phyloP scores from a whole-genome alignment of 2,888 invertebrate genomes.

The Plagiodera versicolora region DNA sequence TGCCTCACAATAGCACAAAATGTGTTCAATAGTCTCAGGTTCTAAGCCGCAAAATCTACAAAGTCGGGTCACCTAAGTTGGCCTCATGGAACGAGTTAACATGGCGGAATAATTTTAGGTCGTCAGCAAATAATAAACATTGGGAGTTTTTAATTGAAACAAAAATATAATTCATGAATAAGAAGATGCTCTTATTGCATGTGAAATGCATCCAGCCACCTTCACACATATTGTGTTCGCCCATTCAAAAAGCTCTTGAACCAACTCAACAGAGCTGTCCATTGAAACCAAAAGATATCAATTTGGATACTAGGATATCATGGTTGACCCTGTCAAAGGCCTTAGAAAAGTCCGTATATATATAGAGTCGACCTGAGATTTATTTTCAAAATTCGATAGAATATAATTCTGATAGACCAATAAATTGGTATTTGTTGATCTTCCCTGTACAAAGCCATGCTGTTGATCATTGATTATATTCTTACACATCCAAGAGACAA shows the following conservation, averaged over 20 bases:
- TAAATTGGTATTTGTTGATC: background rate
- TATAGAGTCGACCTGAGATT: too few species aligned
- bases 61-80: too few species aligned
- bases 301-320: background rate
- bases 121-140: background rate
- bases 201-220: background rate
- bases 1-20: too few species aligned
- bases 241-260: background rate
- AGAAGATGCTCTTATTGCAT: background rate
- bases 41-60: too few species aligned
- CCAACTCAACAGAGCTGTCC: background rate
- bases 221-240: background rate
- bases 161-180: background rate
- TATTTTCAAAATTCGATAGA: too few species aligned
- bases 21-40: too few species aligned
- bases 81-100: background rate
- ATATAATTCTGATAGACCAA: too few species aligned
- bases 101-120: background rate
- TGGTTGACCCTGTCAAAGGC: background rate
- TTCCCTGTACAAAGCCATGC: constrained; percentile 3
- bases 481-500: constrained; percentile 1
- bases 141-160: background rate
- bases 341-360: background rate
- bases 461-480: constrained; percentile 6
- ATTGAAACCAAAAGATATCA: background rate